A percentile compares a stretch with the other conserved stretches of the same genome.
phyloP scores from a whole-genome alignment of 2,113 vertebrate species.

The Condylura cristata region DNA sequence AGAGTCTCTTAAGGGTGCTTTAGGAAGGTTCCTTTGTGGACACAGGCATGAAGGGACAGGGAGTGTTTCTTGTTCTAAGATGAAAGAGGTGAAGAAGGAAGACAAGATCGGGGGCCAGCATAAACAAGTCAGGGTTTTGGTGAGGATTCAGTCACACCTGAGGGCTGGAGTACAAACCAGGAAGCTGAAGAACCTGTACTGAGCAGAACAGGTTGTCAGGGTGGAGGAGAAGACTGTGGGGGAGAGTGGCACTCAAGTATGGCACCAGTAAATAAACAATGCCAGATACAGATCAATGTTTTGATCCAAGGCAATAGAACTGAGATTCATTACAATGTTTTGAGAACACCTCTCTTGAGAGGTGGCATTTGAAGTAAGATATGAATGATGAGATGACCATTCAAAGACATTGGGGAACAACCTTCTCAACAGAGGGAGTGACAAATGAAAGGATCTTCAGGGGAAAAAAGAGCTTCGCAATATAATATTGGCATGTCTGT shows the following conservation, averaged over 20 bases:
- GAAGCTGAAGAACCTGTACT: background rate
- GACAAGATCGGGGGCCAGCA: background rate
- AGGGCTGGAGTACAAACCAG: background rate
- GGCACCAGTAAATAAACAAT: background rate
- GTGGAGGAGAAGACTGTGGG: background rate
- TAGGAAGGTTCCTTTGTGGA: background rate
- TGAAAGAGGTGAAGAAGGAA: background rate
- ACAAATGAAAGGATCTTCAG: background rate
- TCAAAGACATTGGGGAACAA: background rate
- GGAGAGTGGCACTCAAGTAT: background rate
- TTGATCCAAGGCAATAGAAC: background rate
- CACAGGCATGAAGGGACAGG: background rate
- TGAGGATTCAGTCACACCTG: background rate
- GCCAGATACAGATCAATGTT: background rate
- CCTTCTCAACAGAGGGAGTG: background rate
- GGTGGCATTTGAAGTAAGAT: background rate
- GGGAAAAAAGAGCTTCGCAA: background rate
- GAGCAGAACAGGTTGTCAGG: background rate
- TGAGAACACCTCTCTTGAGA: background rate
- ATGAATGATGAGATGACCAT: background rate
- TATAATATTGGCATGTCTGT: background rate
- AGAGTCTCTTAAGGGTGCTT: conserved; percentile 13
- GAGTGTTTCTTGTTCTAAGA: background rate
- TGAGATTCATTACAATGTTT: background rate
- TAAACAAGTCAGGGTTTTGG: background rate